Percentiles rank a stretch among this genome's conserved stretches.
These are phyloP conservation scores for Epinephelus moara DNA, from an alignment of 2,113 vertebrate species.

Conservation along the genomic window DNA sequence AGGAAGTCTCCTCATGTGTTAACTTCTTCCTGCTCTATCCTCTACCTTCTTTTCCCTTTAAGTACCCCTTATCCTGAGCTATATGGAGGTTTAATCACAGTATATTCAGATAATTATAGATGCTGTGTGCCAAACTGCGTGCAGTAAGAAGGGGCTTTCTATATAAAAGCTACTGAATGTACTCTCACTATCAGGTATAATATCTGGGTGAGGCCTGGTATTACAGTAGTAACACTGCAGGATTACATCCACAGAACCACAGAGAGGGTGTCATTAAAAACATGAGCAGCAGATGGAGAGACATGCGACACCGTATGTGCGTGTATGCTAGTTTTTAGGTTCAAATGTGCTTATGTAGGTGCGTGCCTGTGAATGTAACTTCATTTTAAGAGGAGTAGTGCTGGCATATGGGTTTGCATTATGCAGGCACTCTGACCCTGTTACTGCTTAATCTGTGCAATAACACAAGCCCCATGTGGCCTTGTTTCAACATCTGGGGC, in stretches of 20 bases:
- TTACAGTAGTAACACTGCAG: constrained; percentile 32
- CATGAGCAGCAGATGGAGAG: constrained; percentile 34
- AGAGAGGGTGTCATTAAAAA: constrained; percentile 40
- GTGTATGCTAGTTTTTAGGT: neutral
- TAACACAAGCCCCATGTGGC: constrained; percentile 59
- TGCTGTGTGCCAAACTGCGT: constrained; percentile 26
- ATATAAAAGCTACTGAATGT: constrained; percentile 50
- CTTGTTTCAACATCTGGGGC: constrained; percentile 71
- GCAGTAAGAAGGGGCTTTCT: neutral
- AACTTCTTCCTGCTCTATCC: constrained; percentile 9
- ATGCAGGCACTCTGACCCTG: constrained; percentile 38
- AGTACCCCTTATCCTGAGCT: neutral
- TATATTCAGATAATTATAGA: constrained; percentile 59
- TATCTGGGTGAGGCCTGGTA: constrained; percentile 48
- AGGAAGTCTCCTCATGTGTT: neutral
- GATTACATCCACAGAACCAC: constrained; percentile 32
- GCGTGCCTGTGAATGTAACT: neutral
- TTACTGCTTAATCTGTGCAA: constrained; percentile 61
- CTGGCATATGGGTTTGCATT: constrained; percentile 41
- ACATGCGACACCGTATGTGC: neutral
- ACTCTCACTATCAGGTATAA: constrained; percentile 40
- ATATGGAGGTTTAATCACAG: constrained; percentile 42
- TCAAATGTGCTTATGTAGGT: constrained; percentile 8
- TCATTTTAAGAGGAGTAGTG: constrained; percentile 12
- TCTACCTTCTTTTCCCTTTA: constrained; percentile 9